These are phyloP conservation scores for Agrotis clavis DNA, from an alignment of 2,888 invertebrate species.

Conservation along the genomic window DNA sequence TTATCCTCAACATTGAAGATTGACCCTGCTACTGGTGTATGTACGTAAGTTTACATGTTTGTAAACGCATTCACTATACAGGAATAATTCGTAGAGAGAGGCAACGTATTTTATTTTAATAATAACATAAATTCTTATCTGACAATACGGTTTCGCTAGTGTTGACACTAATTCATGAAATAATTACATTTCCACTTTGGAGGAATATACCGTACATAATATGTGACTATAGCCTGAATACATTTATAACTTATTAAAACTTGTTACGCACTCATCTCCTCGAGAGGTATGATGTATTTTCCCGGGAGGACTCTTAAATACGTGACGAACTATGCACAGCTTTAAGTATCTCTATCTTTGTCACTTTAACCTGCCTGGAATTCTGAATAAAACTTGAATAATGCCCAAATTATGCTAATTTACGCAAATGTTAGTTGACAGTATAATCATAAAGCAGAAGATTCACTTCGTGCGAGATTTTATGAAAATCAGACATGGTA, in stretches of 20 bases:
- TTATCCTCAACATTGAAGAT: no score
- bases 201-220: no score
- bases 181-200: no score
- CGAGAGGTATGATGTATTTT: background rate
- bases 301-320: background rate
- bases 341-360: slow-evolving; percentile 21
- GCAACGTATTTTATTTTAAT: no score
- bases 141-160: no score
- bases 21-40: no score
- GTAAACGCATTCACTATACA: no score
- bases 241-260: background rate
- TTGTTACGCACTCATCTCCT: background rate
- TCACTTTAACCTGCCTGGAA: slow-evolving; percentile 23
- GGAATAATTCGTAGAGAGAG: no score
- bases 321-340: slow-evolving; percentile 19
- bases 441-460: slow-evolving; percentile 22
- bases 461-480: background rate
- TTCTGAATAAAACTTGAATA: slow-evolving; percentile 48
- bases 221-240: no score
- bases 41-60: no score
- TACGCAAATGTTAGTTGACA: slow-evolving; percentile 43
- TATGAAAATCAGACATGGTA: background rate
- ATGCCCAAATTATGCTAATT: slow-evolving; percentile 55
- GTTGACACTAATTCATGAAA: no score
- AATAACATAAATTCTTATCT: no score